Percentiles rank a stretch among this genome's conserved stretches.
Evolutionary conservation across 2,113 vertebrate genomes (phyloP).

Genomic region (Cyprichromis sp.): DNA sequence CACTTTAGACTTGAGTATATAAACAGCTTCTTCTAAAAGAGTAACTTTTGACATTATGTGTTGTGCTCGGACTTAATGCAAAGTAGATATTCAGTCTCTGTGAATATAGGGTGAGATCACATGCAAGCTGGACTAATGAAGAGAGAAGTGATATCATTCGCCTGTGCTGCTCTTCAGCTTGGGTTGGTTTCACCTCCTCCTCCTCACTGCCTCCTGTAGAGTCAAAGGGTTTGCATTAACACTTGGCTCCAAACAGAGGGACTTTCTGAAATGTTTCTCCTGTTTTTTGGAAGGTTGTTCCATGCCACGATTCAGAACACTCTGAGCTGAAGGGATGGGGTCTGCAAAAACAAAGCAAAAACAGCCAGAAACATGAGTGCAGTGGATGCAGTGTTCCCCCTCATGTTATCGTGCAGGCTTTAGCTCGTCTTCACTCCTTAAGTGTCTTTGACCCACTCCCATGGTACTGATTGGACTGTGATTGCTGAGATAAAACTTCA

Average conservation of each 20-base stretch:
- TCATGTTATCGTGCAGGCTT: neutral
- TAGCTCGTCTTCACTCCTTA: neutral
- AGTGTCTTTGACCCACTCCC: neutral
- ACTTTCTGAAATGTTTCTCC: slow-evolving; percentile 41
- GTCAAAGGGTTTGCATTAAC: slow-evolving; percentile 52
- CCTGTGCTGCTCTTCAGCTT: neutral
- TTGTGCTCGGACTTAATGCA: neutral
- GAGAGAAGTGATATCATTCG: neutral
- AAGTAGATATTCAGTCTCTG: neutral
- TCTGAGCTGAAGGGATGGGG: neutral
- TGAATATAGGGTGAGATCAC: neutral
- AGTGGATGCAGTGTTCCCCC: neutral
- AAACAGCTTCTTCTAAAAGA: neutral
- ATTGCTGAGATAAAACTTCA: neutral
- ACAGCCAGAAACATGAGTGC: neutral
- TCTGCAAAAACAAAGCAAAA: neutral
- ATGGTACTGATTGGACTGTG: neutral
- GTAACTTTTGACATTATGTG: neutral
- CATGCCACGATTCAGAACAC: neutral
- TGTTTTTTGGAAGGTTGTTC: slow-evolving; percentile 2
- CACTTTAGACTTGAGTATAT: neutral
- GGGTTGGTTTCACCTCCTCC: neutral
- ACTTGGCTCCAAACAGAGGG: slow-evolving; percentile 46
- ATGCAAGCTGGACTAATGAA: neutral
- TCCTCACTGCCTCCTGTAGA: neutral